Evolutionary conservation across 2,888 invertebrate species (phyloP), one percentile per base, ranked within the genome.

Genomic region (Rhagonycha lutea): DNA sequence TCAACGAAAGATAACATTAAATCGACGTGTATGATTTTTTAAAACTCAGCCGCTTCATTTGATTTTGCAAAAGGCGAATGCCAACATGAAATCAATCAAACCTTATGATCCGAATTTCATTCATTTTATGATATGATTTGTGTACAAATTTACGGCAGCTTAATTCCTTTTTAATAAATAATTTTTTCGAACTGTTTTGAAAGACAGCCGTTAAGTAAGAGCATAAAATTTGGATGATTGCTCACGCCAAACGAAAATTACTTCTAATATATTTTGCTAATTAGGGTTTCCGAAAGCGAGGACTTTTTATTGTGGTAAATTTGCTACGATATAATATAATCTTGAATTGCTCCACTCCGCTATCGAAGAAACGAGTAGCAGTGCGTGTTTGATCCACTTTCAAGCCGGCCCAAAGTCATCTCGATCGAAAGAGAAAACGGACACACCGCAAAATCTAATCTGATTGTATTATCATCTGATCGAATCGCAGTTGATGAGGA

Each of bases 371-470:
- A 47, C 47, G 12, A n/a, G 47, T 47, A 47, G 47, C 47, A 47
- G 47, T 47, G 47, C 47, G 47, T 47, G 47, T 47, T 47, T 47
- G 47, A 47, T 47, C 47, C 47, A 47, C 47, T 47, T 47, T 47
- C 77, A 18, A 67, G 69, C 8, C 78, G 82, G 82, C 82, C 81
- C 79, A 82, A 80, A 81, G 74, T 80, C 81, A 81, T 82, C 82
- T 81, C 83, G 82, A 81, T 78, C 83, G 84, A 84, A 84, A 84
- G 84, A 83, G 84, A 83, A 84, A 84, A 81, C 82, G 80, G 79
- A 79, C 78, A n/a, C 47, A 0, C 12, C 47, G 47, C 47, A n/a
- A 47, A 47, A 47, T 47, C 47, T 47, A 47, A 47, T 47, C 47
- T 47, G 47, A 47, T 47, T 47, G 47, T 47, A 47, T n/a, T 47